These are phyloP conservation scores for Xyrauchen texanus DNA, from an alignment of 2,113 vertebrate species.

Conservation along the genomic window DNA sequence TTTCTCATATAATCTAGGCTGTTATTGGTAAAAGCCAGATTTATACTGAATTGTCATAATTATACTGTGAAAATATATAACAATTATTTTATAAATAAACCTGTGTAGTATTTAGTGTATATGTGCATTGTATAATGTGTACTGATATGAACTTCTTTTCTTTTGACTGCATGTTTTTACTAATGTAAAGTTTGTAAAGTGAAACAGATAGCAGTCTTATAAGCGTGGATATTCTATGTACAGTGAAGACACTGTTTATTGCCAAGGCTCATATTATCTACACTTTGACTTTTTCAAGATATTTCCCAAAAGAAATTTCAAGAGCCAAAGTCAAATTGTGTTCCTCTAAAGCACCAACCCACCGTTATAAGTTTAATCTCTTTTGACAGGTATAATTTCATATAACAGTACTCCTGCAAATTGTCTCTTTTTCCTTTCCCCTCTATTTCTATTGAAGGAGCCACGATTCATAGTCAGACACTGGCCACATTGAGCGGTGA, in stretches of 20 bases:
- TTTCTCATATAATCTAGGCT: not conserved
- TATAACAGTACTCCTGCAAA: constrained; percentile 6
- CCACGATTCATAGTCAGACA: constrained; percentile 88
- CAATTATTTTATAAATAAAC: too few relatives aligned
- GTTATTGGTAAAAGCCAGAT: too few relatives aligned
- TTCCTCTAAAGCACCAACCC: not conserved
- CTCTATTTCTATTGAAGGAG: constrained; percentile 72
- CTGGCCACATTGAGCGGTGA: constrained; percentile 94
- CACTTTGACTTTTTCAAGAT: constrained; percentile 1
- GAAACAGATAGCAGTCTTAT: not conserved
- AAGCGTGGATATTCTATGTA: not conserved
- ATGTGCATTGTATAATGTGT: too few relatives aligned
- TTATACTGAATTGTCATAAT: too few relatives aligned
- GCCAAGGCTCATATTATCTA: not conserved
- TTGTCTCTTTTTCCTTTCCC: not conserved
- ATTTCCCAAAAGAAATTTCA: constrained; percentile 13
- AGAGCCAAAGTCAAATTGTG: constrained; percentile 7
- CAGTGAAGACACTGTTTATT: not conserved
- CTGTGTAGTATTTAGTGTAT: too few relatives aligned
- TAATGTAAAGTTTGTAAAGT: too few relatives aligned
- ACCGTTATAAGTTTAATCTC: not conserved
- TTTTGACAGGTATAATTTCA: constrained; percentile 9
- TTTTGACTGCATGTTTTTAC: not conserved
- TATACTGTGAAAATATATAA: too few relatives aligned
- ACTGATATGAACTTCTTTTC: too few relatives aligned